Percentiles rank a stretch among this genome's conserved stretches.
Evolutionary conservation across 2,113 vertebrate species (phyloP).

Genomic region (Crotalus viridis): DNA sequence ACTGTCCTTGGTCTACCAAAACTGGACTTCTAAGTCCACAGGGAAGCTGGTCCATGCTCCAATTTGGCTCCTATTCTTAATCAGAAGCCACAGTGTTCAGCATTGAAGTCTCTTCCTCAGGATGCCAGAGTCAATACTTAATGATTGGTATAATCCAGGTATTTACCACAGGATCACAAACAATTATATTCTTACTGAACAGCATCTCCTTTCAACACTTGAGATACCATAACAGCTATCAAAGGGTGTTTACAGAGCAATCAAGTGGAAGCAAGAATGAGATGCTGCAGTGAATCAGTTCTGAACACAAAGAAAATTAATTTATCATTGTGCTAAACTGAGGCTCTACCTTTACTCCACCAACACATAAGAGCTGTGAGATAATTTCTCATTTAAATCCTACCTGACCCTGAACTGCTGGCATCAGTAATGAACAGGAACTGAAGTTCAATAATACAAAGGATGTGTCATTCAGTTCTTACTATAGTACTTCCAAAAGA

Average conservation of each 20-base stretch:
- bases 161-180: neutral
- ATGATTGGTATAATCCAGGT: neutral
- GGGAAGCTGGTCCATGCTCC: neutral
- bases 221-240: neutral
- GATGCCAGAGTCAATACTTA: neutral
- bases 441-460: neutral
- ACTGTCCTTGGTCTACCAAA: neutral
- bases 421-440: neutral
- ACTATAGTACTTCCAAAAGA: neutral
- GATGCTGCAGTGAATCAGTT: neutral
- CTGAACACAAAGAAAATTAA: neutral
- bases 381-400: neutral
- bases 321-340: neutral
- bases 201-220: neutral
- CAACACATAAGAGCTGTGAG: neutral
- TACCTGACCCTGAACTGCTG: neutral
- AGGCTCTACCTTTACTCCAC: neutral
- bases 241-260: neutral
- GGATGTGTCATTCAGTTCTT: neutral
- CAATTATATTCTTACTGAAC: neutral
- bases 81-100: neutral
- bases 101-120: neutral
- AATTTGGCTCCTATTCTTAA: neutral
- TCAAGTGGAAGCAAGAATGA: neutral
- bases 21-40: neutral